These are phyloP conservation scores for Eleutherodactylus coqui DNA, from an alignment of 2,797 vertebrate genomes.

Conservation along the genomic window DNA sequence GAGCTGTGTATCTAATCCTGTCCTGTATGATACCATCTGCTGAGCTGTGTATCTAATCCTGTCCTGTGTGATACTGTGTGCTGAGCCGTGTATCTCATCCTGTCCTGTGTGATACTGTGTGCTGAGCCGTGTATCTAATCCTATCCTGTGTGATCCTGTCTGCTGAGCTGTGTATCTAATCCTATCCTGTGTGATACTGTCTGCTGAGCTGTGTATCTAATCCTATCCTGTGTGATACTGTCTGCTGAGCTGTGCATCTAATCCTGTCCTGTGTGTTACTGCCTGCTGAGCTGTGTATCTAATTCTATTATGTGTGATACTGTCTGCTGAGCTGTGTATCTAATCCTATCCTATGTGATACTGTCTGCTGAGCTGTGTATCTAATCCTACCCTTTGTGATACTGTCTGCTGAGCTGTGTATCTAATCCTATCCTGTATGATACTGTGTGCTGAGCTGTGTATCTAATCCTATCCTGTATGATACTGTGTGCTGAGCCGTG, in stretches of 20 bases:
- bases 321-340: not conserved
- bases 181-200: not conserved
- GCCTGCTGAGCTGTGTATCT: not conserved
- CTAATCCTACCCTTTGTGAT: not conserved
- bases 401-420: not conserved
- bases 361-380: not conserved
- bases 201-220: not conserved
- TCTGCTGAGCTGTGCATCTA: too few relatives aligned
- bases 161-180: not conserved
- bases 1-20: not conserved
- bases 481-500: not conserved
- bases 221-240: too few relatives aligned
- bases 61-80: not conserved
- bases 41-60: not conserved
- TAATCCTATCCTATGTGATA: not conserved
- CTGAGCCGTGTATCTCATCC: not conserved
- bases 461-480: not conserved
- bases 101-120: not conserved
- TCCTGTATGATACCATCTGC: not conserved
- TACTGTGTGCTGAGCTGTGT: not conserved
- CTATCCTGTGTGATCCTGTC: not conserved
- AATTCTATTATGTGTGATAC: not conserved
- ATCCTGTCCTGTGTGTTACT: not conserved
- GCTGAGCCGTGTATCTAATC: not conserved
- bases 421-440: not conserved